These are phyloP conservation scores for Azorinus chamasolen DNA, from an alignment of 2,888 invertebrate species.

Conservation along the genomic window DNA sequence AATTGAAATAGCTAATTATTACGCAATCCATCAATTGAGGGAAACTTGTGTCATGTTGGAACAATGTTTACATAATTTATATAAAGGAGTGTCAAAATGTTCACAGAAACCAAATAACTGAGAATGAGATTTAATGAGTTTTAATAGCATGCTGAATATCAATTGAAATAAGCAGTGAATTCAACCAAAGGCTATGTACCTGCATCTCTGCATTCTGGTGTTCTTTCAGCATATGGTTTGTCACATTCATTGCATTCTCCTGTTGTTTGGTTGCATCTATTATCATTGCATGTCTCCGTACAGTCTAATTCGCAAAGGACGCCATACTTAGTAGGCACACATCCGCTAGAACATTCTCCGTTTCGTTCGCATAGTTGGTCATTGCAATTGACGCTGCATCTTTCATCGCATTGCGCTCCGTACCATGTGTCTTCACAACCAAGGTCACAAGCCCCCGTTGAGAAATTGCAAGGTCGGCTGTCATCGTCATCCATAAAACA, in stretches of 20 bases:
- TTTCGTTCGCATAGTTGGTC: constrained; percentile 38
- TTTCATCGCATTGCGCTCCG: constrained; percentile 37
- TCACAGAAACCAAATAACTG: too few relatives aligned
- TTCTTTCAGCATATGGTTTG: constrained; percentile 4
- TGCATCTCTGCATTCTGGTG: constrained; percentile 46
- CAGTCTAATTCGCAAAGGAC: constrained; percentile 32
- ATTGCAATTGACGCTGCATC: constrained; percentile 37
- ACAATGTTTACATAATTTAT: too few relatives aligned
- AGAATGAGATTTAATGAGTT: too few relatives aligned
- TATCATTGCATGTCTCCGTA: constrained; percentile 38
- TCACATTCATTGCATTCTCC: constrained; percentile 46
- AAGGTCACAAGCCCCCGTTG: constrained; percentile 31
- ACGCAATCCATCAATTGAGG: too few relatives aligned
- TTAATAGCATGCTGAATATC: too few relatives aligned
- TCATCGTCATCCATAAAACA: constrained; percentile 17
- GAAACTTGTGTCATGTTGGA: too few relatives aligned
- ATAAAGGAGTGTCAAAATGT: too few relatives aligned
- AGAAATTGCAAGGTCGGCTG: constrained; percentile 37
- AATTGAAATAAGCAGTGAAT: too few relatives aligned
- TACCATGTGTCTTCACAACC: constrained; percentile 44
- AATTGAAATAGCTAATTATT: too few relatives aligned
- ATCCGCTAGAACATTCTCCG: constrained; percentile 43
- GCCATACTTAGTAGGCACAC: constrained; percentile 36
- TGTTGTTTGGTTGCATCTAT: constrained; percentile 29
- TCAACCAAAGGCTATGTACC: too few relatives aligned